Base-by-base conservation (phyloP, 2,797 vertebrate genomes). In the Hoplostethus mediterraneus region DNA sequence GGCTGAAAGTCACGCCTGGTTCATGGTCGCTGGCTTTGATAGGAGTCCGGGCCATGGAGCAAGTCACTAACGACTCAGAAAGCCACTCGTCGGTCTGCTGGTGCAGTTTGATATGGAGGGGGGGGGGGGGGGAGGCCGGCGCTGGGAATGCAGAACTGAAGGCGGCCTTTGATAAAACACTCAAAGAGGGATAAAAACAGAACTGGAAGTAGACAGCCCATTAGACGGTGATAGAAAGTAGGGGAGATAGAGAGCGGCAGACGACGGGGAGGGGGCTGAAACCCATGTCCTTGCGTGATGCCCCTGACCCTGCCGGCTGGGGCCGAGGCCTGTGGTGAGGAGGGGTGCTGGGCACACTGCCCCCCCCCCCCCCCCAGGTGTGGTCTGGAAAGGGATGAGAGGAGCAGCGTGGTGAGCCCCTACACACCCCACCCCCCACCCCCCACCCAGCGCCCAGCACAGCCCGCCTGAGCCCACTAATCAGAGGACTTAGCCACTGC, bases 401-500 rank as follows among this genome's bases (percentile, higher is more conserved):
- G 65, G 74, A 51, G 87, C 58, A 56, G 38, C 14, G 63, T 21
- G 21, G 85, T 88, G 80, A 88, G 79, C 53, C 56, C 56, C 58
- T 28, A n/a, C 8, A 5, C 31, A n/a, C 8, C 5, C 64, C 12
- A 0, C 17, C n/a, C 0, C 61, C 1, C 8, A 60, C 16, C 16
- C 42, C 14, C 38, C 48, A n/a, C 49, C 7, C 10, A 5, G 66
- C 73, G 70, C 68, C 57, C 56, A 82, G 69, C n/a, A 59, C 63
- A 56, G 80, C 67, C 85, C 48, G 57, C 73, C 33, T 73, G 64
- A 84, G 77, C 70, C 66, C 57, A 81, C 91, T 90, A 90, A 93
- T 94, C 90, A 93, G 87, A 88, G 61, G 79, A 87, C 82, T 92
- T 88, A 85, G 82, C 84, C 52, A 44, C 80, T 92, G 90, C 89